A percentile compares a stretch with the other conserved stretches of the same genome.
These are phyloP conservation scores for Astreopora myriophthalma DNA, from an alignment of 64 coral and sea anemone genomes.

Conservation along the genomic window DNA sequence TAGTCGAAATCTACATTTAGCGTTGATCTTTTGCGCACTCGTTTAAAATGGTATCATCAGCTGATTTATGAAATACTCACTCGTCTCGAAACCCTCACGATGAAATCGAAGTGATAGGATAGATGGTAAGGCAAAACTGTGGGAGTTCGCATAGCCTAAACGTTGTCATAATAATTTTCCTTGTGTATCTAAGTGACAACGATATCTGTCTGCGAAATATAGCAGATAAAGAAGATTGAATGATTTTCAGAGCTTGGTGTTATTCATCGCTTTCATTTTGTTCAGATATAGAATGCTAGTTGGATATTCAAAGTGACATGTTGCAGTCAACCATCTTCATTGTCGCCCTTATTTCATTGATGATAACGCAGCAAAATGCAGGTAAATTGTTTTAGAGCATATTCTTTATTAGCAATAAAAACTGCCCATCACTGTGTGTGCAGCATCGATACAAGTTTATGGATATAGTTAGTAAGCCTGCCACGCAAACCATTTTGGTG, in stretches of 20 bases:
- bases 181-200: too few species aligned
- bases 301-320: neutral
- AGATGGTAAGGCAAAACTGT: neutral
- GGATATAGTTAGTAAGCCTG: too few species aligned
- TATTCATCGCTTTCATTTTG: neutral
- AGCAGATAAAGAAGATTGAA: neutral
- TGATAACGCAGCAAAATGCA: neutral
- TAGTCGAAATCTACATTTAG: neutral
- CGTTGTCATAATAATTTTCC: neutral
- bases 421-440: too few species aligned
- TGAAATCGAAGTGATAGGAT: neutral
- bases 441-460: too few species aligned
- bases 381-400: neutral
- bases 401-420: neutral
- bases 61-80: too few species aligned
- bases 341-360: neutral
- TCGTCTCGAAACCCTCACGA: neutral
- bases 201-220: too few species aligned
- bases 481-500: too few species aligned
- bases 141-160: neutral
- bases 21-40: neutral
- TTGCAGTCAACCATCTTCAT: slow-evolving; percentile 8
- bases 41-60: neutral
- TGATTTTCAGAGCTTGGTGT: neutral
- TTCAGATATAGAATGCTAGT: neutral